Conservation (phyloP, 2,113 vertebrate genomes). For the Tympanuchus pallidicinctus region DNA sequence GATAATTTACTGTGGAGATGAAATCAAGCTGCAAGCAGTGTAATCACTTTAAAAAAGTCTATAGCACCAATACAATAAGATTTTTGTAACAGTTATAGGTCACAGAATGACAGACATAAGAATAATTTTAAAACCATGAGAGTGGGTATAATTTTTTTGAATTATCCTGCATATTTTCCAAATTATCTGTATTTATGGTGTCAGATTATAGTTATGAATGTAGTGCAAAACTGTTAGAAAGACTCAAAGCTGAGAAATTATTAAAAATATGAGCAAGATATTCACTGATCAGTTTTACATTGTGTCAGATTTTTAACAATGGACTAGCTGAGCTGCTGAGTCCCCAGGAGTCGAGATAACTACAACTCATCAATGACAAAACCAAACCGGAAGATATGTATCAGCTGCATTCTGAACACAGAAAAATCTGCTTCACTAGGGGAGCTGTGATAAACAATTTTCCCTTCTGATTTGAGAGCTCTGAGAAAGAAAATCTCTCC, state of each 20-base stretch:
- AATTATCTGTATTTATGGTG: conserved; percentile 53
- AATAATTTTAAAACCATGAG: conserved; percentile 37
- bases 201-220: conserved; percentile 29
- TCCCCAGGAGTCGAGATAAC: neutral
- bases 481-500: neutral
- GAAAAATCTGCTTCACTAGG: neutral
- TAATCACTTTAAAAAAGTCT: neutral
- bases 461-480: neutral
- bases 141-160: conserved; percentile 2
- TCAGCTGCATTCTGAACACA: neutral
- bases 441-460: neutral
- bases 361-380: neutral
- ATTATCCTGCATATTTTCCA: conserved; percentile 13
- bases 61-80: neutral
- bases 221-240: conserved; percentile 11
- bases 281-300: neutral
- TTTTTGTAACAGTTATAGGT: conserved; percentile 40
- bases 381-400: neutral
- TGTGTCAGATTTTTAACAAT: neutral
- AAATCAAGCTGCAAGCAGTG: conserved; percentile 14
- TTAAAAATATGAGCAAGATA: neutral
- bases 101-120: conserved; percentile 28
- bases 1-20: conserved; percentile 11
- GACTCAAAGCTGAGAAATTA: neutral
- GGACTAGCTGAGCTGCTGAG: neutral